A percentile compares a stretch with the other conserved stretches of the same genome.
phyloP scores from a whole-genome alignment of 1,140 invertebrate genomes.

The Eciton burchellii region DNA sequence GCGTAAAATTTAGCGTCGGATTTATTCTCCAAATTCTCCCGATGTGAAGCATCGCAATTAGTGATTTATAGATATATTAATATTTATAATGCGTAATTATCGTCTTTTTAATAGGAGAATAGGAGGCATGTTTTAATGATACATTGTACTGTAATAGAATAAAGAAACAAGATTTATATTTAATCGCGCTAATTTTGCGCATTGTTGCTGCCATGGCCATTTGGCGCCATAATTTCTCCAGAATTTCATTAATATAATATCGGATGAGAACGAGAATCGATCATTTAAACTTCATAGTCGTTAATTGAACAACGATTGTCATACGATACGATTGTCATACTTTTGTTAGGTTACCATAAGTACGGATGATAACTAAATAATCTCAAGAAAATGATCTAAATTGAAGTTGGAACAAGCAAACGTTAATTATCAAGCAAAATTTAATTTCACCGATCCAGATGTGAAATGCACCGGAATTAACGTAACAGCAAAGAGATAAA shows the following conservation, averaged over 20 bases:
- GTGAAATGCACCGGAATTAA: neutral
- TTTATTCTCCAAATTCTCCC: too few species aligned
- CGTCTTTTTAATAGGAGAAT: too few species aligned
- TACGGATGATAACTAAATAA: neutral
- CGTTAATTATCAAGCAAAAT: constrained; percentile 30
- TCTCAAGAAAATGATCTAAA: neutral
- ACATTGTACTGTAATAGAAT: neutral
- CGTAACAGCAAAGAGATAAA: constrained; percentile 5
- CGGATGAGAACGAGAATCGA: neutral
- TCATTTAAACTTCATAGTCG: constrained; percentile 36
- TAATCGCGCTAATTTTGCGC: constrained; percentile 11
- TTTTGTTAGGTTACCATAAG: constrained; percentile 34
- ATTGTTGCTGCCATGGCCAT: neutral
- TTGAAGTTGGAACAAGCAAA: too few species aligned
- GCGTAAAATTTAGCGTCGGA: too few species aligned
- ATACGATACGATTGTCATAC: neutral
- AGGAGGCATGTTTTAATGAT: too few species aligned
- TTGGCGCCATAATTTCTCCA: neutral
- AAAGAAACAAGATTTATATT: neutral
- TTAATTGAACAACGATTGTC: constrained; percentile 47
- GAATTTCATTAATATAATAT: constrained; percentile 39
- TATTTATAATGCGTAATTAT: too few species aligned
- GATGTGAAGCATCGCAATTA: too few species aligned
- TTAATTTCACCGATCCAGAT: constrained; percentile 24
- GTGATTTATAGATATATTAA: too few species aligned